A percentile compares a stretch with the other conserved stretches of the same genome.
phyloP scores from a whole-genome alignment of 2,113 vertebrate species.

The Cephalopholis sonnerati region DNA sequence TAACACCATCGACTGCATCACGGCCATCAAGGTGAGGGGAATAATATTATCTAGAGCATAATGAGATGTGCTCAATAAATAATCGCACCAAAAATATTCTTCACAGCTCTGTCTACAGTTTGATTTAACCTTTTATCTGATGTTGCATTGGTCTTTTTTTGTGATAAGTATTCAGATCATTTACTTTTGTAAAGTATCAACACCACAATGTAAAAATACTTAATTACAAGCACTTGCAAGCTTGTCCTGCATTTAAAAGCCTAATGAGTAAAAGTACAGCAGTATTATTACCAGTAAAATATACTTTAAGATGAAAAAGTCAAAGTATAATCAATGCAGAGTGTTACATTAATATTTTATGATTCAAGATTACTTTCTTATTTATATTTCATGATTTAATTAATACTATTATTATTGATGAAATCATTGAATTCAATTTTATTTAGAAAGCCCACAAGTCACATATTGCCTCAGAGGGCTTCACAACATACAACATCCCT shows the following conservation, averaged over 20 bases:
- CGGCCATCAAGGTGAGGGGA: conserved; percentile 78
- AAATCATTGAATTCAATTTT: too few relatives aligned
- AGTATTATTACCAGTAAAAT: too few relatives aligned
- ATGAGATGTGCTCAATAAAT: not conserved
- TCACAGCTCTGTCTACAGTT: not conserved
- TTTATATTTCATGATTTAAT: too few relatives aligned
- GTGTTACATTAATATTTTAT: too few relatives aligned
- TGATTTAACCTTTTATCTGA: not conserved
- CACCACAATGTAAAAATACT: not conserved
- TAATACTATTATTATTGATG: not conserved
- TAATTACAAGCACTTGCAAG: not conserved
- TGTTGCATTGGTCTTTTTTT: not conserved
- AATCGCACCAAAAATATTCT: not conserved
- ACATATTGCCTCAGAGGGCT: too few relatives aligned
- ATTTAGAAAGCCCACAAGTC: too few relatives aligned
- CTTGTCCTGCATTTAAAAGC: not conserved
- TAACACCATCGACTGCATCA: conserved; percentile 64
- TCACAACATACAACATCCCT: too few relatives aligned
- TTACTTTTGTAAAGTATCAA: not conserved
- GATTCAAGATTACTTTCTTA: too few relatives aligned
- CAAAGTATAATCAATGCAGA: too few relatives aligned
- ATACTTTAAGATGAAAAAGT: too few relatives aligned
- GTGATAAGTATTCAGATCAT: not conserved
- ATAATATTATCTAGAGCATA: not conserved
- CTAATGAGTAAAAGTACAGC: too few relatives aligned